Conservation (phyloP, 2,888 invertebrate species). For the Caenorhabditis uteleia region DNA sequence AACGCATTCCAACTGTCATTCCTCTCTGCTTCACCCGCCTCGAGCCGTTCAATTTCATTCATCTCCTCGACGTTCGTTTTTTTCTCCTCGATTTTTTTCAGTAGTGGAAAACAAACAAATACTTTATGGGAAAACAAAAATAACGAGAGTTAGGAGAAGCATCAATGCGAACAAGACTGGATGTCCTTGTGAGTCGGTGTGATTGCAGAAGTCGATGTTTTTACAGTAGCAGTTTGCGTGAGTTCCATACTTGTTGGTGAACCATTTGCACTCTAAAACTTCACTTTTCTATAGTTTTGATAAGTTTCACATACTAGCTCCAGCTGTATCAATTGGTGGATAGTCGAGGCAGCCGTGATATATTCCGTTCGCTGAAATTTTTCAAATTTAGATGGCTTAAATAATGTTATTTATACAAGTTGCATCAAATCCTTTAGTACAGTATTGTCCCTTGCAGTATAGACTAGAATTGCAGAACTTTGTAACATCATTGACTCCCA, state of each 20-base stretch:
- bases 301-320: slow-evolving; percentile 8
- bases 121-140: slow-evolving; percentile 9
- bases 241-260: slow-evolving; percentile 8
- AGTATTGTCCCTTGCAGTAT: slow-evolving; percentile 37
- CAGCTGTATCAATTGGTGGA: slow-evolving; percentile 31
- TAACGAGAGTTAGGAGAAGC: slow-evolving; percentile 10
- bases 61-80: not conserved
- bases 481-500: slow-evolving; percentile 10
- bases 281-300: not conserved
- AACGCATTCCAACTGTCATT: too few species aligned
- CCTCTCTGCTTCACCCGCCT: not conserved
- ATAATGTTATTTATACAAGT: slow-evolving; percentile 12
- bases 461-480: slow-evolving; percentile 20
- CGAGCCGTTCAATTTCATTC: not conserved
- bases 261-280: slow-evolving; percentile 31
- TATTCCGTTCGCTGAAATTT: slow-evolving; percentile 29
- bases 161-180: slow-evolving; percentile 4
- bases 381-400: not conserved
- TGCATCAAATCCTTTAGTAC: slow-evolving; percentile 45
- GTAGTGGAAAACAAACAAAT: not conserved
- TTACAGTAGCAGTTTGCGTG: slow-evolving; percentile 49
- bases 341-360: slow-evolving; percentile 30
- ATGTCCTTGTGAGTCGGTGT: not conserved
- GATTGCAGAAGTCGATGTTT: slow-evolving; percentile 50
- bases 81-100: not conserved